Base-by-base conservation (phyloP, 2,888 invertebrate species). In the Scaptomyza polygonia region DNA sequence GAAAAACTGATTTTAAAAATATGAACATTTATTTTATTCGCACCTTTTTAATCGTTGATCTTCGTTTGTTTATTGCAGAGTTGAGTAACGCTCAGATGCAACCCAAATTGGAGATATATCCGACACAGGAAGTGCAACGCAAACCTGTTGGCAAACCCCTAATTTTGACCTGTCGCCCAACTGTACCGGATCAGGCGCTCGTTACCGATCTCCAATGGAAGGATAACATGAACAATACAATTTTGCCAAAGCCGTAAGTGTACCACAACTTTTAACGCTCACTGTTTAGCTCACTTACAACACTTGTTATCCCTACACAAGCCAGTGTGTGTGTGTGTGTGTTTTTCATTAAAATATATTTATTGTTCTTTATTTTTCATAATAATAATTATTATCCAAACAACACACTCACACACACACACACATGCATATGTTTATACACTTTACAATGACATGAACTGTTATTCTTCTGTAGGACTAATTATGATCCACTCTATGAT, bases 171-270 rank as follows among this genome's bases (percentile, higher is more conserved):
- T 97, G 97, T 90, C 94, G 94, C 79, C 95, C 96, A 5, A 94
- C 93, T 52, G 96, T 95, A 1, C 93, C 94, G 0, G 94, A 96
- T 83, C 93, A 94, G 2, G 92, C 92, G 7, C 92, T 96, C 39
- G 94, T 97, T 56, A 93, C 94, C 30, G 94, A 96, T 86, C 93
- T 97, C 44, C 94, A 95, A 88, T 97, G 97, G 97, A 93, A 94
- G 75, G 96, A 96, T 90, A 95, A 95, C 45, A 93, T 93, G 69
- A 94, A 95, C 86, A 93, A 93, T 71, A 93, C 94, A 62, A 96
- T 96, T 86, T 94, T 95, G 78, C 93, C 93, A 74, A 94, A 93
- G 77, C 93, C 93, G 95, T 95, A 92, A 94, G 94, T 94, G 44
- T 55, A 42, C 34, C 8, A 4, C 3, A 21, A 55, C 14, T 40